Conservation (phyloP, 2,113 vertebrate genomes). For the Oriolus oriolus region DNA sequence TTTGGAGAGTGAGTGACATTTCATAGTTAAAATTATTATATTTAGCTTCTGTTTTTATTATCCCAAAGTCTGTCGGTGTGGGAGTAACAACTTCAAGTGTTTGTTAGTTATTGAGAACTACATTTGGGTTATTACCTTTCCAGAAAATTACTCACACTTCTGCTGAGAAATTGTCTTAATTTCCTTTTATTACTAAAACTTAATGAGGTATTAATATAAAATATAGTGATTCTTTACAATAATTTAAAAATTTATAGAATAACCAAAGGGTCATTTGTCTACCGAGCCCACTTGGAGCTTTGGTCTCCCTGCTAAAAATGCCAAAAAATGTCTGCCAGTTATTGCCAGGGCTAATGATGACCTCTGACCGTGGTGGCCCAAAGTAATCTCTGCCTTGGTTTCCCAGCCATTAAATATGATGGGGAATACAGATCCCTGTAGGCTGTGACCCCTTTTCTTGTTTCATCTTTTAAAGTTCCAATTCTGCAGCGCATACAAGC, state of each 20-base stretch:
- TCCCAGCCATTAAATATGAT: background rate
- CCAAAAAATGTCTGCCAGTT: background rate
- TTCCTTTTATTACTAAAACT: background rate
- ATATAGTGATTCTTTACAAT: background rate
- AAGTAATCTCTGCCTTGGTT: background rate
- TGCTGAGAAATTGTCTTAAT: background rate
- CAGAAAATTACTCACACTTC: background rate
- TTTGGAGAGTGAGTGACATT: background rate
- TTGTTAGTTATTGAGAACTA: background rate
- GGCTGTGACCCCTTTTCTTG: background rate
- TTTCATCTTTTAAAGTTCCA: background rate
- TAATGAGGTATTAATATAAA: background rate
- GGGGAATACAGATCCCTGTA: background rate
- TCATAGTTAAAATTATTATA: background rate
- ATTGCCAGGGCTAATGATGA: background rate
- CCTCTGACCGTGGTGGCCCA: background rate
- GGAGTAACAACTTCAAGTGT: background rate
- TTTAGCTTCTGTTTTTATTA: background rate
- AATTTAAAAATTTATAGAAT: background rate
- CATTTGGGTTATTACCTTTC: background rate
- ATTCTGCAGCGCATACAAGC: accelerated
- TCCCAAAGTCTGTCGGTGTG: background rate
- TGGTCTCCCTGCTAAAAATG: background rate
- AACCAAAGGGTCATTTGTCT: background rate
- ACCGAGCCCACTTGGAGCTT: background rate